Conservation (phyloP, 2,113 vertebrate species). For the Calidris pugnax region DNA sequence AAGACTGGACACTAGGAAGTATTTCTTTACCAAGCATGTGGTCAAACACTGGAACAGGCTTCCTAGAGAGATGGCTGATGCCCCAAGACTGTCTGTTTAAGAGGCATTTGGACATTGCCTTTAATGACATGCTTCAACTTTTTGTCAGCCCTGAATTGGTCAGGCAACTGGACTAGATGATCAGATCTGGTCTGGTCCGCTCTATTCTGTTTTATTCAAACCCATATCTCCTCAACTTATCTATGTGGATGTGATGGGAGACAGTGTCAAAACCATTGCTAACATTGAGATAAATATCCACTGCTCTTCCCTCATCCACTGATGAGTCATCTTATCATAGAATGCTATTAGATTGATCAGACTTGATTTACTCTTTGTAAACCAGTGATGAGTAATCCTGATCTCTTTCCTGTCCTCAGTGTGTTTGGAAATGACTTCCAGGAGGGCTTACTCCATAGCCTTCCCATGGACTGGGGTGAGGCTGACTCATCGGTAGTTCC, state of each 20-base stretch:
- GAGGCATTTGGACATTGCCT: background rate
- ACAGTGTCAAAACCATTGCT: background rate
- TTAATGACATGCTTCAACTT: background rate
- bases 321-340: background rate
- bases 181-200: background rate
- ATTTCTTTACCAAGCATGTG: background rate
- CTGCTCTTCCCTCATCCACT: background rate
- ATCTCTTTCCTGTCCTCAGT: background rate
- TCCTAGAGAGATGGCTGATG: background rate
- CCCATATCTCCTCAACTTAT: background rate
- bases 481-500: background rate
- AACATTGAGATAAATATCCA: background rate
- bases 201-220: background rate
- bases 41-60: background rate
- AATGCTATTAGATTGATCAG: background rate
- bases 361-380: background rate
- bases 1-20: background rate
- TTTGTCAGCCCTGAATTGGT: background rate
- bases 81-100: background rate
- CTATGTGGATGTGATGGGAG: background rate
- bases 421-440: background rate
- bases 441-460: background rate
- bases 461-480: background rate
- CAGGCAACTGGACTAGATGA: background rate
- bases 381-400: background rate